phyloP scores from a whole-genome alignment of 2,797 vertebrate species.

The Spatula clypeata region DNA sequence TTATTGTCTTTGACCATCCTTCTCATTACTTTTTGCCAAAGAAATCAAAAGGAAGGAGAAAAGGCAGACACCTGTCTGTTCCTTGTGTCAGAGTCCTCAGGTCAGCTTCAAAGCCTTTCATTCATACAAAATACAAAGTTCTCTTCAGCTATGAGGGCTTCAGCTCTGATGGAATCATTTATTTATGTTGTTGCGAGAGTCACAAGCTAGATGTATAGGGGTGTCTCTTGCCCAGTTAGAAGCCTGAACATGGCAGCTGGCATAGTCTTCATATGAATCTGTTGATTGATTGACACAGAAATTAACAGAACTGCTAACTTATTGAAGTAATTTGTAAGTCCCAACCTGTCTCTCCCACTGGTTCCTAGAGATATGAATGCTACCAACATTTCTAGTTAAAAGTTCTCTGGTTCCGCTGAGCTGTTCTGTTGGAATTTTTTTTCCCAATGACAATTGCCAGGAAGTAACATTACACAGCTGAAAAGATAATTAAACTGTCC shows the following conservation, averaged over 20 bases:
- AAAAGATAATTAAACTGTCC: background rate
- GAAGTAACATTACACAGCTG: background rate
- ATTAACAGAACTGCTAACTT: background rate
- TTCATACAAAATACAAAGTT: slow-evolving; percentile 73
- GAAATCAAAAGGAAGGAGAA: slow-evolving; percentile 66
- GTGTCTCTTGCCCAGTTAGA: slow-evolving; percentile 97
- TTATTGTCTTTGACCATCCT: slow-evolving; percentile 70
- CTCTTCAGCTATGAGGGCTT: slow-evolving; percentile 22
- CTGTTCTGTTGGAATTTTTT: background rate
- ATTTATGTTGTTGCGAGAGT: slow-evolving; percentile 20
- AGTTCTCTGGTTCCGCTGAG: background rate
- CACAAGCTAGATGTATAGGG: slow-evolving; percentile 93
- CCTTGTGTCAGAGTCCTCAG: slow-evolving; percentile 44
- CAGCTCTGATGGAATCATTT: slow-evolving; percentile 32
- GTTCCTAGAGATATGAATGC: background rate
- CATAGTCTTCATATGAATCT: slow-evolving; percentile 99
- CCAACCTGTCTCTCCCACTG: background rate
- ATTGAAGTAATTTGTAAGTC: background rate
- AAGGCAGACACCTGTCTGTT: slow-evolving; percentile 71
- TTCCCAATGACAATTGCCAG: background rate
- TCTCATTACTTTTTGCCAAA: slow-evolving; percentile 72
- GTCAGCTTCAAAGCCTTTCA: slow-evolving; percentile 53
- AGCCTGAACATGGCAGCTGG: slow-evolving; percentile 99
- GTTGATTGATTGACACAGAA: slow-evolving; percentile 45
- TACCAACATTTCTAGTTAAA: background rate